Base-by-base conservation (phyloP, 1,140 invertebrate genomes). In the Condylostylus longicornis region DNA sequence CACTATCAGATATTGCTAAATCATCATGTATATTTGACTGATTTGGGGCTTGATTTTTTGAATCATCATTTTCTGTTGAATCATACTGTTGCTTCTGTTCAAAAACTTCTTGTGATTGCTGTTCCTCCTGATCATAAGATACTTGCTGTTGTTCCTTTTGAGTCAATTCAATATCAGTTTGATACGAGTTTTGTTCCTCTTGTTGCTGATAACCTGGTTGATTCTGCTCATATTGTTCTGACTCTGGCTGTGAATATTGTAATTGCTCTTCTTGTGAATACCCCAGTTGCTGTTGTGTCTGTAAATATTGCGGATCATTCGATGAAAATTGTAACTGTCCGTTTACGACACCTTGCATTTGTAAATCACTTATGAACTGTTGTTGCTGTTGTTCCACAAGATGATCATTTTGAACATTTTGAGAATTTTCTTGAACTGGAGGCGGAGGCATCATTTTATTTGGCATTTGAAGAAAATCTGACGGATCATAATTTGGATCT, bases 401-500 rank as follows among this genome's bases (percentile, higher is more conserved):
- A 7, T 9, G 17, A 15, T 23, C 18, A 19, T 5, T 21, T 15
- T 14, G 14, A n/a, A 7, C 8, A 8, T 15, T 15, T n/a, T 15
- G 7, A 2, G 40, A 44, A 37, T 34, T 23, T 37, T 40, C 31
- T 21, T 46, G 17, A 46, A 42, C 0, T 49, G 40, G 8, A 49
- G 47, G n/a, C n/a, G n/a, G n/a, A n/a, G n/a, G n/a, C n/a, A n/a
- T n/a, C n/a, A n/a, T 38, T 36, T 4, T 20, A 37, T 51, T 56
- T 37, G 46, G 47, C 51, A 54, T 56, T 35, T 47, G 69, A 9
- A 85, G 53, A 47, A 87, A 85, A 53, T 85, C 83, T 2, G 82
- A 83, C 9, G 83, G 82, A 64, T 88, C 84, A 58, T 89, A 89
- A 51, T 80, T 82, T 7, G 79, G 77, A 66, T 85, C 80, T 7